phyloP scores from a whole-genome alignment of 30 jellyfish, hydroid and myxozoan species.

The Sanderia malayensis region DNA sequence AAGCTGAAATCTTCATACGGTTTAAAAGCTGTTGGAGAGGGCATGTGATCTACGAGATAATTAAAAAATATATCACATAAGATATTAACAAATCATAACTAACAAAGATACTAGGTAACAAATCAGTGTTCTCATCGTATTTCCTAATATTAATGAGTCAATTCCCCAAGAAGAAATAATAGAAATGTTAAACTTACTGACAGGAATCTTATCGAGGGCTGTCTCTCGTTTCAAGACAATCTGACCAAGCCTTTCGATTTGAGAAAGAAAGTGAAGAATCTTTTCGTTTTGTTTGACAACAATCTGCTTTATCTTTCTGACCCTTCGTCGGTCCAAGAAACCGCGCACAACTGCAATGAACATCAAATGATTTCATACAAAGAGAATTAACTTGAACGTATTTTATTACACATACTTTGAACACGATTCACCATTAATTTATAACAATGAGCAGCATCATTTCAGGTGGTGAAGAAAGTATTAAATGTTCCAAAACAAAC shows the following conservation, averaged over 20 bases:
- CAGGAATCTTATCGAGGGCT: conserved; percentile 29
- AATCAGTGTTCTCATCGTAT: no score
- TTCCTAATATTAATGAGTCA: no score
- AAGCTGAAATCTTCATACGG: conserved; percentile 29
- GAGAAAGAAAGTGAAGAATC: conserved; percentile 32
- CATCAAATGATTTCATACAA: no score
- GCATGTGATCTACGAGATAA: conserved; percentile 59
- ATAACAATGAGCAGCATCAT: no score
- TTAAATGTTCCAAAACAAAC: no score
- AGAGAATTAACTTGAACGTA: no score
- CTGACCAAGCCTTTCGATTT: conserved; percentile 42
- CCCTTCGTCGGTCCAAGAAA: conserved; percentile 38
- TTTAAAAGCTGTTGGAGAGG: conserved; percentile 29
- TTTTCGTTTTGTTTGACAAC: conserved; percentile 42
- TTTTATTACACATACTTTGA: no score
- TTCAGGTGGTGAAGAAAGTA: no score
- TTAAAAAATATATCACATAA: no score
- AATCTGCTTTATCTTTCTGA: background rate
- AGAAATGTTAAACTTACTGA: conserved; percentile 19
- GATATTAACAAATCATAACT: no score
- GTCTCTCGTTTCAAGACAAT: conserved; percentile 21
- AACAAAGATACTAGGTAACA: no score
- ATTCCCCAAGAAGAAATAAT: background rate
- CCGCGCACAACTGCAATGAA: conserved; percentile 60
- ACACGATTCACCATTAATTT: no score